Conservation (phyloP, 2,888 invertebrate species). For the Tachina lurida region DNA sequence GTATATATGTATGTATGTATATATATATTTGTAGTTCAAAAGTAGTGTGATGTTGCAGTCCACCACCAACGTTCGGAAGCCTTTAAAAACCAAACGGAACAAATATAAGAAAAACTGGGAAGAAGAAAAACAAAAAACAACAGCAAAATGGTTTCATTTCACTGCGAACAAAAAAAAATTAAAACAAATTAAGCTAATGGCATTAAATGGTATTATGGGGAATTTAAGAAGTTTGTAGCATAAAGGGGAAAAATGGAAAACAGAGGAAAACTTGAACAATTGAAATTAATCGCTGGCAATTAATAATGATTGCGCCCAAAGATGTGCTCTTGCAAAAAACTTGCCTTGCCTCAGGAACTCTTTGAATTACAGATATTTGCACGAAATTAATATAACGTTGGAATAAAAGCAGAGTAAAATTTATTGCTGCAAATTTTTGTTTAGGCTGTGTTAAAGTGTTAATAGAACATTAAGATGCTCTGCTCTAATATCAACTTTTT, state of each 20-base stretch:
- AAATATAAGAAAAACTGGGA: not conserved
- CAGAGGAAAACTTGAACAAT: slow-evolving; percentile 47
- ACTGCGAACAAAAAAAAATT: slow-evolving; percentile 21
- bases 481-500: too few relatives aligned
- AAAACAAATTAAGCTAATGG: slow-evolving; percentile 67
- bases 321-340: slow-evolving; percentile 29
- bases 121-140: not conserved
- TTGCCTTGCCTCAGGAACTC: not conserved
- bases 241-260: slow-evolving; percentile 16
- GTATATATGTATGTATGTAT: not conserved
- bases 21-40: not conserved
- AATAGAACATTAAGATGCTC: too few relatives aligned
- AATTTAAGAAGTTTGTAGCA: slow-evolving; percentile 6
- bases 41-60: not conserved
- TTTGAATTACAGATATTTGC: too few relatives aligned
- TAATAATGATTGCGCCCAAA: slow-evolving; percentile 59
- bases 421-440: not conserved
- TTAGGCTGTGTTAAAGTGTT: not conserved
- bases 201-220: slow-evolving; percentile 62
- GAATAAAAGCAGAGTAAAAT: too few relatives aligned
- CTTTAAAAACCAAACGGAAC: not conserved
- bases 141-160: not conserved
- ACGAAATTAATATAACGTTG: too few relatives aligned
- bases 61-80: slow-evolving; percentile 1
- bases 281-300: slow-evolving; percentile 72